Base-by-base conservation (phyloP, 2,797 vertebrate genomes). In the Pampus argenteus region DNA sequence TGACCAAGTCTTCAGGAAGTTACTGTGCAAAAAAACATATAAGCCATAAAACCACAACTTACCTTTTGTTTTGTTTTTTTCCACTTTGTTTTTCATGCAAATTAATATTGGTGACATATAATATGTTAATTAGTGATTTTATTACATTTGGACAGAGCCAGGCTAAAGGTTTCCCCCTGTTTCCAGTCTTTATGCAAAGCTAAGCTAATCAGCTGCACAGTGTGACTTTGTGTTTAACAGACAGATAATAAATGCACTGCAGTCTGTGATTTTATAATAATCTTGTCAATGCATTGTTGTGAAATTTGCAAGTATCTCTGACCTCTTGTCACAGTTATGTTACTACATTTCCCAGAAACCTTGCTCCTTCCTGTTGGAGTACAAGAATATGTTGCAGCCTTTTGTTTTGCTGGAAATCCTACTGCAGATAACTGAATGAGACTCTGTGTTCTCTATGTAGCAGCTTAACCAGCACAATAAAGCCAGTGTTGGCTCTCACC, bases 401-500 rank as follows among this genome's bases (percentile, higher is more conserved):
- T 36, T 47, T 38, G 14, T 6, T 48, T 72, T 22, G 31, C 56
- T 61, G 28, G 3, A 38, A 51, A 13, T 23, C 11, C 13, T 3
- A 25, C 13, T 29, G 8, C 9, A 0, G 17, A 45, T 15, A 11
- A 18, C 10, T 6, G 14, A 59, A 6, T 57, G 7, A 69, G 34
- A 48, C 1, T 2, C 4, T 2, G 36, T 52, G n/a, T 31, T 9
- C 1, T 59, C 22, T 11, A 0, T 48, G 28, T 18, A 13, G 8
- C 3, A 5, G 59, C 68, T 52, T 6, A 72, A 65, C 28, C 18
- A 45, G 22, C 42, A 28, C 2, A 47, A n/a, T 56, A 20, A 23
- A 25, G 7, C 11, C 20, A 36, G 38, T 13, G 44, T 63, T 36
- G 20, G 17, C 38, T 63, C 38, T 91, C 40, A 95, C 94, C 93